Evolutionary conservation across 2,797 vertebrate species (phyloP), one percentile per base, ranked within the genome.

Genomic region (Hephaestus fuliginosus): DNA sequence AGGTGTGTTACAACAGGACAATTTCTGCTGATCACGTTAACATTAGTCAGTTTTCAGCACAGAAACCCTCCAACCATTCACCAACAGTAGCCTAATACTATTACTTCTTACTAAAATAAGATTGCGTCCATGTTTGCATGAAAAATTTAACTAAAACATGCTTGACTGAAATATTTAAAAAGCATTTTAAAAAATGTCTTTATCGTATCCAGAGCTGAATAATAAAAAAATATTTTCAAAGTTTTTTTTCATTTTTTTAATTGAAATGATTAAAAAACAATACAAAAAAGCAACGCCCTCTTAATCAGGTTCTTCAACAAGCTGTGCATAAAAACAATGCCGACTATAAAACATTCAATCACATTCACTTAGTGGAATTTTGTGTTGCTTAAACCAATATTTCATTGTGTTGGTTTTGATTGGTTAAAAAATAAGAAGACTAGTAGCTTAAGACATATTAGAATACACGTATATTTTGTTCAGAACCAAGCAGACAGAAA

Each of bases 231-330:
- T 0, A 33, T 60, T 30, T 69, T 66, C 0, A 43, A 30, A 17
- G 20, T 52, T 70, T 33, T 33, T 33, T 33, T 33, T 15, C 11
- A 11, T 1, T 12, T 18, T 64, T 67, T 82, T 86, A 77, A 88
- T 79, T 92, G 0, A 66, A 81, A 84, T 77, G 1, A 49, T 78
- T 49, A 12, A 67, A n/a, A 71, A 63, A 68, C 74, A 61, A 64
- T 64, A 74, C 44, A 79, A 70, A 64, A 51, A 15, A 3, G 0
- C 1, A 43, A 12, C 44, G 11, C 0, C 2, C 5, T 25, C 48
- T 30, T 5, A 33, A 46, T 22, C 39, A 41, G 15, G 46, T 22
- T 39, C 30, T 17, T 46, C n/a, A 57, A 57, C 2, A 69, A 9
- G 39, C 41, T 70, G 28, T 1, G 2, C 46, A 60, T 22, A 18